A percentile compares a stretch with the other conserved stretches of the same genome.
Evolutionary conservation across 2,888 invertebrate species (phyloP).

Genomic region (Hipparchia semele): DNA sequence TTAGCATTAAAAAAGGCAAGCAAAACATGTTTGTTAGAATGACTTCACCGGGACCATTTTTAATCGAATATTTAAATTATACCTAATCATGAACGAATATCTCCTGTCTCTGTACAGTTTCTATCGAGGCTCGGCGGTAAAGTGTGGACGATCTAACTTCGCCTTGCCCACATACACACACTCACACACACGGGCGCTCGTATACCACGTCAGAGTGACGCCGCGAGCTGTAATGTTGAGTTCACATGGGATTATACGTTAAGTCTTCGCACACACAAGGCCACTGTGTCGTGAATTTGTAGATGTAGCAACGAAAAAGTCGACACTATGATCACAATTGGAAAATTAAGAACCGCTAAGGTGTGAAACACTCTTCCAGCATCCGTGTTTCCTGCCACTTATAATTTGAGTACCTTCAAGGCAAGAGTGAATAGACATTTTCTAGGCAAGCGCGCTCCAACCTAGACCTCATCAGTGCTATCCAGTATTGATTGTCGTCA

Average conservation of each 20-base stretch:
- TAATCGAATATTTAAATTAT: not conserved
- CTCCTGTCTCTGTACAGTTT: conserved; percentile 60
- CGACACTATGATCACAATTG: conserved; percentile 15
- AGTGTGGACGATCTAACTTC: conserved; percentile 83
- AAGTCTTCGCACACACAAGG: conserved; percentile 41
- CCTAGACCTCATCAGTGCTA: too few species aligned
- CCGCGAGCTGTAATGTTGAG: conserved; percentile 64
- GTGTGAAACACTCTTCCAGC: too few species aligned
- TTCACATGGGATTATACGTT: conserved; percentile 73
- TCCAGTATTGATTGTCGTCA: too few species aligned
- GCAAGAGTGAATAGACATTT: too few species aligned
- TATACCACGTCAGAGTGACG: conserved; percentile 51
- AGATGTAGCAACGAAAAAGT: conserved; percentile 25
- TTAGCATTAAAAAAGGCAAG: too few species aligned
- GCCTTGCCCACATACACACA: conserved; percentile 68
- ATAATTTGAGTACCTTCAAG: too few species aligned
- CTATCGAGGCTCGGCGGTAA: conserved; percentile 81
- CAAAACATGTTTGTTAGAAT: too few species aligned
- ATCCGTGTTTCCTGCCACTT: too few species aligned
- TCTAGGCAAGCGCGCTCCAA: too few species aligned
- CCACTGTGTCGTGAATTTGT: conserved; percentile 36
- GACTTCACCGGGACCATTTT: not conserved
- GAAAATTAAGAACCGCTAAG: conserved; percentile 8
- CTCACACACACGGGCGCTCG: conserved; percentile 45
- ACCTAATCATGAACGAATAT: conserved; percentile 33